Evolutionary conservation across 2,113 vertebrate genomes (phyloP), one percentile per base, ranked within the genome.

Genomic region (Drymodes brunneopygia): DNA sequence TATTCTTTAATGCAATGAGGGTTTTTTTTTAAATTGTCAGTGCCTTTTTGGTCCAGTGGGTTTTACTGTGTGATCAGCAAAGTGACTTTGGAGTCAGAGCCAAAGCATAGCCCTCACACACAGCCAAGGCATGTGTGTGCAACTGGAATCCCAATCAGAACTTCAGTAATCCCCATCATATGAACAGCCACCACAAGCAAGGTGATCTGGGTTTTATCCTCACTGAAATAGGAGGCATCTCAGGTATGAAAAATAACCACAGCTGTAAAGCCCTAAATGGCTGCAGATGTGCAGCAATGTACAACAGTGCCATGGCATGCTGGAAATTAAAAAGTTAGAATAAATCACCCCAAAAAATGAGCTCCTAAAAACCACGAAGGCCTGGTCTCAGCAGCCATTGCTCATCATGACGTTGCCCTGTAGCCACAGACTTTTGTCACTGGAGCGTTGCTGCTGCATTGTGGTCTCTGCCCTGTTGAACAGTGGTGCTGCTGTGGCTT

Each of bases 1-100:
- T 28, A 17, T 15, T 3, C 1, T 47, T 67, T 60, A 84, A 64
- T 47, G 6, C 2, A 75, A 36, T 0, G 3, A 4, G 1, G 12
- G n/a, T n/a, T n/a, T n/a, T 60, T 23, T 36, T 33, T 72, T 20
- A 0, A 57, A 33, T 25, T 38, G 2, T 12, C 20, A 16, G 4
- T 72, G 12, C 6, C 3, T 69, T 36, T 94, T 94, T 83, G 14
- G 9, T 66, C 13, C 73, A 18, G 0, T 53, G 31, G 14, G 3
- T 72, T 75, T 89, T 47, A 31, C 10, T 47, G 9, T 31, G 8
- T 62, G 23, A 61, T 70, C 28, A 62, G 25, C 9, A 80, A 69
- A 79, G 7, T 31, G 28, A 20, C 15, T 92, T 45, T 60, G 42
- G 45, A 73, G 31, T 69, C 33, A 29, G 5, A 67, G 2, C 10